These are phyloP conservation scores for Trogon melanurus DNA, from an alignment of 2,113 vertebrate genomes.

Conservation along the genomic window DNA sequence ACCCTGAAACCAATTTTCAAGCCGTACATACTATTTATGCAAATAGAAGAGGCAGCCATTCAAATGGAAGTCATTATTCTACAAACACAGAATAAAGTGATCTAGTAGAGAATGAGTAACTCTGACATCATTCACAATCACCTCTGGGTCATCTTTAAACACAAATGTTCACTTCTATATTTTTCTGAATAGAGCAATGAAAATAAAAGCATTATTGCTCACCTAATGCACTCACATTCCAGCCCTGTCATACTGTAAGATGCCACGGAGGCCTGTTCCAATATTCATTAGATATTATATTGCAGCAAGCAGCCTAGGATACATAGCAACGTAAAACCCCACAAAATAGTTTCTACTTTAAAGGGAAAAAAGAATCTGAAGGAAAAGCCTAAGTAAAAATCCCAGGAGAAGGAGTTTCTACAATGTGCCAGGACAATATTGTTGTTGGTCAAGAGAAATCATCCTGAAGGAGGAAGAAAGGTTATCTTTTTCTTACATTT, in stretches of 20 bases:
- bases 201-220: not conserved
- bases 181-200: not conserved
- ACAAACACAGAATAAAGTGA: slow-evolving; percentile 36
- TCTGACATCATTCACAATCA: slow-evolving; percentile 37
- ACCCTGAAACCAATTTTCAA: slow-evolving; percentile 56
- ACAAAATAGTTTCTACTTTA: not conserved
- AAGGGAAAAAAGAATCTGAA: not conserved
- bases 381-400: not conserved
- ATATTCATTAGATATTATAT: not conserved
- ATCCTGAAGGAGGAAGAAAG: not conserved
- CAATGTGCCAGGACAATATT: not conserved
- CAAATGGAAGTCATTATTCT: slow-evolving; percentile 34
- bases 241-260: not conserved
- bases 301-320: not conserved
- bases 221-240: not conserved
- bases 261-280: not conserved
- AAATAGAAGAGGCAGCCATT: slow-evolving; percentile 49
- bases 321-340: not conserved
- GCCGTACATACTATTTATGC: slow-evolving; percentile 36
- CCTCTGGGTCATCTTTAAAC: not conserved
- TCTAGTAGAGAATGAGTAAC: slow-evolving; percentile 39
- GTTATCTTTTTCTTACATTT: not conserved
- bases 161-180: not conserved
- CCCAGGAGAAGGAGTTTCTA: not conserved
- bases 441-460: not conserved